Percentiles rank a stretch among this genome's conserved stretches.
phyloP scores from a whole-genome alignment of 1,140 invertebrate species.

The Diuraphis noxia region DNA sequence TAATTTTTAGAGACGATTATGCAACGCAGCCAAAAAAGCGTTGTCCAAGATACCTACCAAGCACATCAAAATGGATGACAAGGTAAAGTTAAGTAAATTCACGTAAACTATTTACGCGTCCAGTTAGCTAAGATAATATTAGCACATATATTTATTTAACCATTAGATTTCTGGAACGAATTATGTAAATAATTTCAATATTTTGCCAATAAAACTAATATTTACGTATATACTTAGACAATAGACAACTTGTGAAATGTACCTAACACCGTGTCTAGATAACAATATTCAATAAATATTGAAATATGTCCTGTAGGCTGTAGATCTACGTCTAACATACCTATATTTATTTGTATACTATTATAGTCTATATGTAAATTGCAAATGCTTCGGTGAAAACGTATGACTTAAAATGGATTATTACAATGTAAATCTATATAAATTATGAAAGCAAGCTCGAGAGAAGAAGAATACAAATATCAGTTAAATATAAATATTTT shows the following conservation, averaged over 20 bases:
- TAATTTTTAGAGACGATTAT: conserved; percentile 75
- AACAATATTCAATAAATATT: background rate
- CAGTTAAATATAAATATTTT: background rate
- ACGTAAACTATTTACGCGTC: background rate
- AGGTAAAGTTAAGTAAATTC: conserved; percentile 64
- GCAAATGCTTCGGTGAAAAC: background rate
- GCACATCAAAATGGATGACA: conserved; percentile 79
- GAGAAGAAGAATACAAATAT: background rate
- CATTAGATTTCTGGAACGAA: background rate
- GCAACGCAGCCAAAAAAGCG: conserved; percentile 87
- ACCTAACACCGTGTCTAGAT: background rate
- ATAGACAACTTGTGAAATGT: background rate
- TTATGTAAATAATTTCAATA: background rate
- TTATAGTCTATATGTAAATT: background rate
- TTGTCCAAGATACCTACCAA: conserved; percentile 87
- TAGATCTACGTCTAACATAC: background rate
- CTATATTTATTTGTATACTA: background rate
- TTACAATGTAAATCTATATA: background rate
- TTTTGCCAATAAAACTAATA: conserved; percentile 2
- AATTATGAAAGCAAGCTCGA: background rate
- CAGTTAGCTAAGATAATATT: background rate
- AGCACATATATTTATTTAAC: background rate
- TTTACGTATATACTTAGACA: background rate
- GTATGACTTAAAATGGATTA: background rate
- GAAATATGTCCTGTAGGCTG: background rate